Conservation (phyloP, 2,888 invertebrate species). For the Lycia hirtaria region DNA sequence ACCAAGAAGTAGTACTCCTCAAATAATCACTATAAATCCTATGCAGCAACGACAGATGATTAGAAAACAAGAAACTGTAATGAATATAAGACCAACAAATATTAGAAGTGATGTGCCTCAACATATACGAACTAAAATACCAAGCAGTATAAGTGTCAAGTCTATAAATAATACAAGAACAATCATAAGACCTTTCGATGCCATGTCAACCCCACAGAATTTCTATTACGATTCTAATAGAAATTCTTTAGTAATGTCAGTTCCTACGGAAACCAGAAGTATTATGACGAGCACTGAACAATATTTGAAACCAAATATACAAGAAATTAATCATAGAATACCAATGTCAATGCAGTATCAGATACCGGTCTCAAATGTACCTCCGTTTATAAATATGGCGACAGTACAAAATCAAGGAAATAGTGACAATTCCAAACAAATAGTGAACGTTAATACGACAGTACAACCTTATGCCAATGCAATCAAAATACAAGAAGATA, state of each 20-base stretch:
- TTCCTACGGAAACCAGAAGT: conserved; percentile 16
- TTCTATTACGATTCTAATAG: conserved; percentile 11
- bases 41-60: conserved; percentile 42
- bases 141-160: conserved; percentile 46
- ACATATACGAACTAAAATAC: conserved; percentile 39
- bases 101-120: conserved; percentile 31
- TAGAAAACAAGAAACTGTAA: conserved; percentile 33
- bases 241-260: too few relatives aligned
- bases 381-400: neutral
- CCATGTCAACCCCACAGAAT: conserved; percentile 31
- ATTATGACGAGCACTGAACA: conserved; percentile 20
- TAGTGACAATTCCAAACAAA: neutral
- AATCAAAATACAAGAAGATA: conserved; percentile 28
- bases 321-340: conserved; percentile 2
- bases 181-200: conserved; percentile 33
- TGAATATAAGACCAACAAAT: conserved; percentile 13
- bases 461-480: neutral
- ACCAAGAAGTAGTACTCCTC: conserved; percentile 40
- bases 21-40: conserved; percentile 52
- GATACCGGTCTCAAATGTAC: conserved; percentile 4
- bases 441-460: neutral
- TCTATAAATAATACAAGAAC: conserved; percentile 61
- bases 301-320: conserved; percentile 7
- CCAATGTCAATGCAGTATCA: conserved; percentile 1
- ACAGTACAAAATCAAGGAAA: neutral